Base-by-base conservation (phyloP, 2,888 invertebrate species). In the Ochropleura leucogaster region DNA sequence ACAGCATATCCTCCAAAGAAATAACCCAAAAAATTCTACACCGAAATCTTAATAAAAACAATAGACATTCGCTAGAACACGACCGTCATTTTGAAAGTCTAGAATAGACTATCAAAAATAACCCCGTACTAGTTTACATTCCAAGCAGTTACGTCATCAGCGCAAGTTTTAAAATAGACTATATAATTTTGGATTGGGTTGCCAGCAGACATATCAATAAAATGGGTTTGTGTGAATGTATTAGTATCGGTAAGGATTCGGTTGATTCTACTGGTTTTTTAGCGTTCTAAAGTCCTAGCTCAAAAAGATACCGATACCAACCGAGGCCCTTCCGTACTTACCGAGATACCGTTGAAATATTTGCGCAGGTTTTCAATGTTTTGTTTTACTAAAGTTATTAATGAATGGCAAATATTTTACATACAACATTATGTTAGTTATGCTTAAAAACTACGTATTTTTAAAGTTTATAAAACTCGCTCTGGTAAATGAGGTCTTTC, bases 171-270 rank as follows among this genome's bases (percentile, higher is more conserved):
- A 92, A 95, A 95, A 96, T 95, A 95, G 94, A 92, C 90, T 85
- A 76, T 82, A 94, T 94, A 94, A 95, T 95, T 95, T 95, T 93
- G 90, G 92, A 92, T 90, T 89, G 86, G 89, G 94, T 94, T 95
- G 95, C 95, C 95, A 95, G 90, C 93, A 92, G 93, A 92, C 93
- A 85, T 88, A 90, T 92, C 92, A 92, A 94, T 93, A 93, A 93
- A 92, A 90, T 90, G 87, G 85, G 86, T 85, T 86, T 88, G 89
- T 82, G 77, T 85, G 84, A 86, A 86, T 79, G 77, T 85, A 80
- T 75, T 79, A 75, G 77, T 76, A 75, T 74, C 74, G 75, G 74
- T 76, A 67, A 74, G 74, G 71, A 74, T 72, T 77, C 68, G 62
- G 51, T 16, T 47, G 18, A 55, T 40, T 80, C 67, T 44, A 14